These are phyloP conservation scores for Maniola hyperantus DNA, from an alignment of 2,888 invertebrate genomes.

Conservation along the genomic window DNA sequence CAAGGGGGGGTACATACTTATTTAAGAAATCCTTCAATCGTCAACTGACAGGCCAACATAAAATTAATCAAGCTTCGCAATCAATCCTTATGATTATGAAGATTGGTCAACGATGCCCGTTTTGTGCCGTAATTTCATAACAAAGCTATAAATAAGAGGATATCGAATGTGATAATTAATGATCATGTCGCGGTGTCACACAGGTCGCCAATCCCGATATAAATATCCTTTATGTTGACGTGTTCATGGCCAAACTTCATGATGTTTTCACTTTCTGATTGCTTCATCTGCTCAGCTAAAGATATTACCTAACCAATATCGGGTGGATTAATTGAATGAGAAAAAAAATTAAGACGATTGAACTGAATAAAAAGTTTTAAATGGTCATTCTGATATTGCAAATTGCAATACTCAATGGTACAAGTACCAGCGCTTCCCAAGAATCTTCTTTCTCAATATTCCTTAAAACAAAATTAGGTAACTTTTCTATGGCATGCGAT, in stretches of 20 bases:
- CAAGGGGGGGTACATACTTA: too few species aligned
- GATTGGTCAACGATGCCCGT: neutral
- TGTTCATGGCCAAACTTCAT: constrained; percentile 20
- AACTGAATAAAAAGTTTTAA: neutral
- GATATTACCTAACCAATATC: constrained; percentile 6
- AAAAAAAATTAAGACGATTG: neutral
- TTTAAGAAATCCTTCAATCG: too few species aligned
- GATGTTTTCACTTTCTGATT: constrained; percentile 34
- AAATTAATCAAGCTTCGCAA: neutral
- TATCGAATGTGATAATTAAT: constrained; percentile 26
- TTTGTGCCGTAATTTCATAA: constrained; percentile 22
- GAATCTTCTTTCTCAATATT: too few species aligned
- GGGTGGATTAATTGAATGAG: neutral
- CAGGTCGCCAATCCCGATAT: constrained; percentile 24
- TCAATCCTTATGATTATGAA: neutral
- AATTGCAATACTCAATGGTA: neutral
- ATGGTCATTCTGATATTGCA: neutral
- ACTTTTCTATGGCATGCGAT: too few species aligned
- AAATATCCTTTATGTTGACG: constrained; percentile 21
- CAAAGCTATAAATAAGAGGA: constrained; percentile 27
- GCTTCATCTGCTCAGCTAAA: constrained; percentile 14
- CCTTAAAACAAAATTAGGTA: too few species aligned
- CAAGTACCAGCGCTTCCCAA: too few species aligned
- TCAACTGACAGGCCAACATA: neutral
- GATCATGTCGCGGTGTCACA: constrained; percentile 18